Evolutionary conservation across 2,797 vertebrate species (phyloP).

Genomic region (Phoebastria nigripes): DNA sequence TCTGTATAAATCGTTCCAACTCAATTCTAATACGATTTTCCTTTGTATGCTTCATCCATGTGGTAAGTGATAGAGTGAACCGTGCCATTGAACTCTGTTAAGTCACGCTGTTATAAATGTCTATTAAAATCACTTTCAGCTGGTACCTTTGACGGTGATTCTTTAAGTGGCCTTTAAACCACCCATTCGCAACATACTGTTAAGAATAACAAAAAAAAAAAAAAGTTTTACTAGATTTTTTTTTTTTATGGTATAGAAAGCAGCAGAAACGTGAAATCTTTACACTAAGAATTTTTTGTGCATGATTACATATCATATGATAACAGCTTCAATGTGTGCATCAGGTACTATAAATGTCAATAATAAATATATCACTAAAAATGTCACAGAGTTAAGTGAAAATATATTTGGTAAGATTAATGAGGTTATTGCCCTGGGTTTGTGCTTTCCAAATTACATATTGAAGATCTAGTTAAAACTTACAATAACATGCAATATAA

Average conservation of each 20-base stretch:
- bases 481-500: not conserved
- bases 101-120: too few relatives aligned
- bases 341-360: not conserved
- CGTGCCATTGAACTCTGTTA: too few relatives aligned
- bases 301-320: not conserved
- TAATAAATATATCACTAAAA: not conserved
- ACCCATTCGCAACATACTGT: not conserved
- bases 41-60: too few relatives aligned
- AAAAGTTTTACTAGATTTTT: not conserved
- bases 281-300: not conserved
- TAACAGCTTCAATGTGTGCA: not conserved
- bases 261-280: not conserved
- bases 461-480: not conserved
- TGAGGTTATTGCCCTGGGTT: not conserved
- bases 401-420: not conserved
- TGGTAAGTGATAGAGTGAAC: too few relatives aligned
- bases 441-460: not conserved
- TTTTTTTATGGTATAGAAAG: not conserved
- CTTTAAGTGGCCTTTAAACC: too few relatives aligned
- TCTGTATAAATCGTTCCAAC: too few relatives aligned
- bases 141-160: too few relatives aligned
- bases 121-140: too few relatives aligned
- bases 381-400: not conserved
- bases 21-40: too few relatives aligned
- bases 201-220: not conserved